Evolutionary conservation across 2,797 vertebrate species (phyloP).

Genomic region (Myripristis jacobus): DNA sequence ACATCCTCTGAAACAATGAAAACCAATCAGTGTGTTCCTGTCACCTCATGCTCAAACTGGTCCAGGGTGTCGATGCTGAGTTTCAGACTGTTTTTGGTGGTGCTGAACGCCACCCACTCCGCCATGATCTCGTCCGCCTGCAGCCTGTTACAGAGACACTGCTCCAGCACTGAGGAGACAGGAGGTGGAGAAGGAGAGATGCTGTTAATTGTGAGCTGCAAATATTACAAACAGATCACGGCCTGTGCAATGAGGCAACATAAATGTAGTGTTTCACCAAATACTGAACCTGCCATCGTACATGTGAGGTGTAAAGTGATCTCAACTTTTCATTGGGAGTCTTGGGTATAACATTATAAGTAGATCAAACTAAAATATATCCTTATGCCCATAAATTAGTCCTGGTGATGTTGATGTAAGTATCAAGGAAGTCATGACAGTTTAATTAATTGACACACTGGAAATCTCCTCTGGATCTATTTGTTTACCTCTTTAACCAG

Average conservation of each 20-base stretch:
- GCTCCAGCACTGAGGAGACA: conserved; percentile 86
- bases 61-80: conserved; percentile 81
- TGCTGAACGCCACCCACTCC: conserved; percentile 89
- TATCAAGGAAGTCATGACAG: too few species aligned
- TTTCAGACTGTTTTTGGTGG: conserved; percentile 73
- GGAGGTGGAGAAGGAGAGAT: not conserved
- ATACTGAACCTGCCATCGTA: not conserved
- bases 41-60: conserved; percentile 91
- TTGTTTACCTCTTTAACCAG: too few species aligned
- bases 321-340: too few species aligned
- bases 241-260: not conserved
- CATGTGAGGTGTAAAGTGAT: too few species aligned
- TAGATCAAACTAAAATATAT: too few species aligned
- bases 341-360: too few species aligned
- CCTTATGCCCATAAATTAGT: too few species aligned
- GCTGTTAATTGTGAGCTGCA: not conserved
- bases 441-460: too few species aligned
- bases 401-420: too few species aligned
- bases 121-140: conserved; percentile 76
- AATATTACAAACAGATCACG: not conserved
- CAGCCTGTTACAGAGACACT: conserved; percentile 84
- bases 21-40: not conserved
- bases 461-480: too few species aligned
- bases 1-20: not conserved
- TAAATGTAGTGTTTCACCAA: not conserved